phyloP scores from a whole-genome alignment of 2,888 invertebrate species.

The Timandra comae region DNA sequence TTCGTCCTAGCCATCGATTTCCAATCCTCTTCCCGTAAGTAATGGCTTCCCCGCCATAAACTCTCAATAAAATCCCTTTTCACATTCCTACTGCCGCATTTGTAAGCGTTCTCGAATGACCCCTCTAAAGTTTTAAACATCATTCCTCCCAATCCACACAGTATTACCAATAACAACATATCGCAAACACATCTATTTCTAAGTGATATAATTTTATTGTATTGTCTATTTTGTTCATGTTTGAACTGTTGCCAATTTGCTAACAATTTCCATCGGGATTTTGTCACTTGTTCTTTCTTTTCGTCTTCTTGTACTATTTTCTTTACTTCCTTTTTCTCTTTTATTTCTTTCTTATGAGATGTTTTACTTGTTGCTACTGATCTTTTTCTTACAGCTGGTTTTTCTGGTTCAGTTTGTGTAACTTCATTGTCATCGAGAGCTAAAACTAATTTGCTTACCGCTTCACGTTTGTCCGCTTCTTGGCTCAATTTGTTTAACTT shows the following conservation, averaged over 20 bases:
- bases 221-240: conserved; percentile 74
- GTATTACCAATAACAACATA: conserved; percentile 81
- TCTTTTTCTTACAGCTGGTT: conserved; percentile 48
- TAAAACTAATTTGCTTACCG: conserved; percentile 37
- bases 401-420: conserved; percentile 28
- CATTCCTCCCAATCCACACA: conserved; percentile 87
- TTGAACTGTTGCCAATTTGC: conserved; percentile 78
- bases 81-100: conserved; percentile 90
- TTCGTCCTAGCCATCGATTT: conserved; percentile 88
- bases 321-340: conserved; percentile 28
- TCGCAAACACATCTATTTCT: conserved; percentile 83
- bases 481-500: conserved; percentile 61
- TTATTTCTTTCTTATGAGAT: conserved; percentile 29
- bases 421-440: conserved; percentile 31
- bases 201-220: conserved; percentile 67
- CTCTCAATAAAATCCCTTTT: conserved; percentile 90
- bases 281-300: conserved; percentile 36
- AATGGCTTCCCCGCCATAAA: conserved; percentile 88
- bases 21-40: conserved; percentile 92
- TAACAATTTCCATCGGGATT: conserved; percentile 61
- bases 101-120: conserved; percentile 89
- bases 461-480: conserved; percentile 51
- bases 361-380: conserved; percentile 35
- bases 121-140: conserved; percentile 90
- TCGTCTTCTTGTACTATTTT: conserved; percentile 25